phyloP scores from a whole-genome alignment of 2,888 invertebrate species.

The Cheiracanthium punctorium region DNA sequence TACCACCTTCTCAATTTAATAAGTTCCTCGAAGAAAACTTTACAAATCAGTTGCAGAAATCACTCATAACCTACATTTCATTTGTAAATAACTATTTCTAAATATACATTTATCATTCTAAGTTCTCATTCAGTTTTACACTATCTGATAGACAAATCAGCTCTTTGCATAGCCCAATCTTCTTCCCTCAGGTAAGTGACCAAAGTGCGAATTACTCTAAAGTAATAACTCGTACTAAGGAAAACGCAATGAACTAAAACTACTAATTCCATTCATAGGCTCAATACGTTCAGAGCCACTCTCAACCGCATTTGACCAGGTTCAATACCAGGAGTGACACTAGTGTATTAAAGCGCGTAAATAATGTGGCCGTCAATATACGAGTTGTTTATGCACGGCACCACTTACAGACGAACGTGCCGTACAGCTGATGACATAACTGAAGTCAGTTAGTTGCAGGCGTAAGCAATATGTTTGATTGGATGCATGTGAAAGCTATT shows the following conservation, averaged over 20 bases:
- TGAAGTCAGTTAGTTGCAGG: constrained; percentile 41
- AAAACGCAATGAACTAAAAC: constrained; percentile 11
- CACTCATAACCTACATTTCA: too few species aligned
- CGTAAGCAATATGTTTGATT: constrained; percentile 31
- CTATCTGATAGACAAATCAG: too few species aligned
- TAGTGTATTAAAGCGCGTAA: constrained; percentile 39
- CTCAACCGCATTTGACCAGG: neutral
- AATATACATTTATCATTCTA: too few species aligned
- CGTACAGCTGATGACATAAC: constrained; percentile 21
- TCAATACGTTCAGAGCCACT: neutral
- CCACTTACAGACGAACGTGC: constrained; percentile 49
- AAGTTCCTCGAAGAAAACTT: too few species aligned
- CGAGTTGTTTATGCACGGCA: constrained; percentile 35
- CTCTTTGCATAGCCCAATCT: too few species aligned
- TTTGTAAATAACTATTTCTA: too few species aligned
- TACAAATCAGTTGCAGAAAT: too few species aligned
- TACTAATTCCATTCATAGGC: neutral
- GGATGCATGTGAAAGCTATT: constrained; percentile 43
- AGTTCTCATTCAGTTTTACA: too few species aligned
- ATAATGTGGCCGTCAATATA: constrained; percentile 29
- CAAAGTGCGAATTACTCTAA: neutral
- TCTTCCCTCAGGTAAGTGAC: neutral
- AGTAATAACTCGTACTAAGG: neutral
- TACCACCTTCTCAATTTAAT: too few species aligned
- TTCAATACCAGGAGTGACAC: constrained; percentile 31